Base-by-base conservation (phyloP, 2,797 vertebrate genomes). In the Loris lydekkerianus region DNA sequence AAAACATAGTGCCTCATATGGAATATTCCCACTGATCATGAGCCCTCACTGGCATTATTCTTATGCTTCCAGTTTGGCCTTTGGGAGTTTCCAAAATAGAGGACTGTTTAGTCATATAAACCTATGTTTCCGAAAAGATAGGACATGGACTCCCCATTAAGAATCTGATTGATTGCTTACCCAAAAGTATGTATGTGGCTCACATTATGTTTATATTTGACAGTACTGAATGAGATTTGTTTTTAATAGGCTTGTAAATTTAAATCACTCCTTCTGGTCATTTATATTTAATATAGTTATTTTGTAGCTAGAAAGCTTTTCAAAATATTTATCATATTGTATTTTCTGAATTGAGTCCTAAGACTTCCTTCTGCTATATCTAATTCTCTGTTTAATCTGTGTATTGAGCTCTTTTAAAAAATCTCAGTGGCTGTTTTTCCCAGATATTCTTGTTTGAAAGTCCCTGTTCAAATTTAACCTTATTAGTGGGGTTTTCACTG, bases 311-410 rank as follows among this genome's bases (percentile, higher is more conserved):
- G 46, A 89, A 53, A 93, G 27, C 20, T 73, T 89, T 92, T 91
- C 37, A 72, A 93, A 80, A 91, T 91, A 93, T 91, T 91, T 95
- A 84, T 81, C 76, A 61, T 56, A 31, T 29, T 86, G 0, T 90
- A 81, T 92, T 95, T 94, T 94, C 21, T 80, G 65, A 94, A 61
- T 80, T 81, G 31, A 83, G 31, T 69, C 7, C 29, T 92, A 94
- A 90, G 90, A 53, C 9, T 94, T 93, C 91, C 43, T 89, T 37
- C 10, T 69, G 8, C 63, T 91, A 6, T 72, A 10, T 86, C 70
- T 80, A 87, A 92, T 80, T 72, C 43, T 83, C 17, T 83, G 37
- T 81, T 89, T 70, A 91, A 91, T 94, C 58, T 49, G 81, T 89
- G 17, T n/a, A 83, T 34, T 90, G 85, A 89, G 25, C 9, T 93